Conservation (phyloP, 2,888 invertebrate genomes). For the Cheilosia impressa region DNA sequence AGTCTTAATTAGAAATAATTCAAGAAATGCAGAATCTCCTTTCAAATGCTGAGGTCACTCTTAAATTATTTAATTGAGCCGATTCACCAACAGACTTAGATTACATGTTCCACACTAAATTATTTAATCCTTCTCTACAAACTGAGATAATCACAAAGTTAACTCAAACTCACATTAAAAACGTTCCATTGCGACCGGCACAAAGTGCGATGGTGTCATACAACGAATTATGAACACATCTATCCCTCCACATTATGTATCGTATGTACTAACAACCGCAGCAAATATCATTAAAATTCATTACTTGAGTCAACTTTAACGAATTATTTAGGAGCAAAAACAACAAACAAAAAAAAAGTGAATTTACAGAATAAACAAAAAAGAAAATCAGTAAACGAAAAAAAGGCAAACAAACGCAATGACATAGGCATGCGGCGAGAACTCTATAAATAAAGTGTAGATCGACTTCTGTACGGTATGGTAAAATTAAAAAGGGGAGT, state of each 20-base stretch:
- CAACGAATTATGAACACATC: conserved; percentile 39
- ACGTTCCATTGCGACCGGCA: conserved; percentile 20
- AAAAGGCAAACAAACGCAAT: conserved; percentile 62
- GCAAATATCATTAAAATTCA: conserved; percentile 69
- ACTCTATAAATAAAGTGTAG: conserved; percentile 68
- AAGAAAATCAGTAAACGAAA: conserved; percentile 50
- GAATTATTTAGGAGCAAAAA: conserved; percentile 43
- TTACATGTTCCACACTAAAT: conserved; percentile 43
- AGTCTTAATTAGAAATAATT: conserved; percentile 25
- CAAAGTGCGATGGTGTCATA: conserved; percentile 57
- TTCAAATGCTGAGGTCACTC: conserved; percentile 52
- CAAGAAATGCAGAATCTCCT: conserved; percentile 30
- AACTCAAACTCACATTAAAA: conserved; percentile 33
- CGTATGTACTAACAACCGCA: conserved; percentile 44
- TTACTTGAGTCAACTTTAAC: conserved; percentile 70
- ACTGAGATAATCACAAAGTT: conserved; percentile 17
- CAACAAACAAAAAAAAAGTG: conserved; percentile 32
- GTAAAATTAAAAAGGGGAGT: conserved; percentile 49
- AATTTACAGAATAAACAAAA: conserved; percentile 55
- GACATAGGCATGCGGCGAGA: conserved; percentile 60
- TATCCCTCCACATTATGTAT: conserved; percentile 7
- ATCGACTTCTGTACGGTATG: conserved; percentile 51
- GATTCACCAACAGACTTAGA: conserved; percentile 17
- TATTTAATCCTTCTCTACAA: conserved; percentile 36
- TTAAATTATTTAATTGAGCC: conserved; percentile 53